phyloP scores from a whole-genome alignment of 53 echinoderm and acorn worm genomes.

The Henricia sp. region DNA sequence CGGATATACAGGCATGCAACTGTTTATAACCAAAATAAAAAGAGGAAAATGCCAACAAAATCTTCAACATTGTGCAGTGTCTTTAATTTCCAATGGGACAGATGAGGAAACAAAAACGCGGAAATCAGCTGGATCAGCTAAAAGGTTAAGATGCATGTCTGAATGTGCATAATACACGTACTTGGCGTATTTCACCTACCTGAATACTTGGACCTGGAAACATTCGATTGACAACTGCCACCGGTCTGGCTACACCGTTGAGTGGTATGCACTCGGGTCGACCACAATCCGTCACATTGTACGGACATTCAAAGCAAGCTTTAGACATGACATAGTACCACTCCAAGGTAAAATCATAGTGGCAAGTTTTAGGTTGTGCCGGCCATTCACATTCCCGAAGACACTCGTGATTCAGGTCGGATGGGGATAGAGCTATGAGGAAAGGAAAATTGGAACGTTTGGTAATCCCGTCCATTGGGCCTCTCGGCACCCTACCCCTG shows the following conservation, averaged over 20 bases:
- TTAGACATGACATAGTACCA: conserved; percentile 84
- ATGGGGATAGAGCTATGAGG: conserved; percentile 21
- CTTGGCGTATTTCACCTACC: conserved; percentile 23
- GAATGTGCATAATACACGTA: too few relatives aligned
- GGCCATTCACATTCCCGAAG: conserved; percentile 75
- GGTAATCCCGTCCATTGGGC: too few relatives aligned
- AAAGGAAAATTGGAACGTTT: too few relatives aligned
- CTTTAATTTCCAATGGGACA: too few relatives aligned
- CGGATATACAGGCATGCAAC: neutral
- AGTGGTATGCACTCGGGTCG: conserved; percentile 71
- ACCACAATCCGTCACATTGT: conserved; percentile 66
- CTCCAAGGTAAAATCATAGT: conserved; percentile 63
- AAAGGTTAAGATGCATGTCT: too few relatives aligned
- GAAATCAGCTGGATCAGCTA: too few relatives aligned
- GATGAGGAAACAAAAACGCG: too few relatives aligned
- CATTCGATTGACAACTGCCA: conserved; percentile 75
- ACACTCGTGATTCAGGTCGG: conserved; percentile 71
- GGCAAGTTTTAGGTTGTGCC: conserved; percentile 45
- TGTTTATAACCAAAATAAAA: neutral
- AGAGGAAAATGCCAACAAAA: neutral
- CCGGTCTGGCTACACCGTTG: conserved; percentile 82
- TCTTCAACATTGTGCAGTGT: neutral
- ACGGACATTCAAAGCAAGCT: conserved; percentile 77
- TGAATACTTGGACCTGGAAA: conserved; percentile 82
- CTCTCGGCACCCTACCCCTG: too few relatives aligned